Conservation (phyloP, 2,797 vertebrate species). For the Cephalopachus bancanus region DNA sequence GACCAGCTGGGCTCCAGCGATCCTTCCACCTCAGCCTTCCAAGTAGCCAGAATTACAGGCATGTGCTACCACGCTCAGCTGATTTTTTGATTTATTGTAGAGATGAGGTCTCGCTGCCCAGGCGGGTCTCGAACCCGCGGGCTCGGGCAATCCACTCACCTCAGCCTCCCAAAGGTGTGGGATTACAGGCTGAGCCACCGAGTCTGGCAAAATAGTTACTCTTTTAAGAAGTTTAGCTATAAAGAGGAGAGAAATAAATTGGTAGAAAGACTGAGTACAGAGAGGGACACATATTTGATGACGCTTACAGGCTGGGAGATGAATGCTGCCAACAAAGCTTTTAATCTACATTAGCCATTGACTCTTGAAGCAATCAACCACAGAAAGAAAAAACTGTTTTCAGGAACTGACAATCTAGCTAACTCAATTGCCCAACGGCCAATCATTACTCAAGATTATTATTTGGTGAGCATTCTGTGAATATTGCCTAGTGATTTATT, state of each 20-base stretch:
- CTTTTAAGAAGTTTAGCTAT: background rate
- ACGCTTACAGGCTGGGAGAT: background rate
- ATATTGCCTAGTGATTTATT: background rate
- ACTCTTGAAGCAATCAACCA: conserved; percentile 2
- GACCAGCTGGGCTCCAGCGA: too few species aligned
- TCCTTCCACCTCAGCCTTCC: too few species aligned
- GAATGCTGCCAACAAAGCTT: conserved; percentile 21
- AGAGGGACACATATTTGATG: background rate
- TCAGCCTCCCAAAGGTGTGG: too few species aligned
- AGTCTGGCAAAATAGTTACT: background rate
- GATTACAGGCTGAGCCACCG: too few species aligned
- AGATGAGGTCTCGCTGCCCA: too few species aligned
- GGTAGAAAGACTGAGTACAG: background rate
- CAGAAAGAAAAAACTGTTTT: background rate
- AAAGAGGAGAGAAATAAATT: background rate
- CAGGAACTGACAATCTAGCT: background rate
- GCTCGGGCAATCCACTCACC: too few species aligned
- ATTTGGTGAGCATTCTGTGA: background rate
- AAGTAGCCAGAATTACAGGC: too few species aligned
- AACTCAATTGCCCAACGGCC: background rate
- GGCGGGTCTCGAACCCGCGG: too few species aligned
- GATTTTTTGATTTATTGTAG: too few species aligned
- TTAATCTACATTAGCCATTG: background rate
- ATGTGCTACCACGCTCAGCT: too few species aligned
- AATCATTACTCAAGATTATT: background rate